phyloP scores from a whole-genome alignment of 2,797 vertebrate species.

The Loris lydekkerianus region DNA sequence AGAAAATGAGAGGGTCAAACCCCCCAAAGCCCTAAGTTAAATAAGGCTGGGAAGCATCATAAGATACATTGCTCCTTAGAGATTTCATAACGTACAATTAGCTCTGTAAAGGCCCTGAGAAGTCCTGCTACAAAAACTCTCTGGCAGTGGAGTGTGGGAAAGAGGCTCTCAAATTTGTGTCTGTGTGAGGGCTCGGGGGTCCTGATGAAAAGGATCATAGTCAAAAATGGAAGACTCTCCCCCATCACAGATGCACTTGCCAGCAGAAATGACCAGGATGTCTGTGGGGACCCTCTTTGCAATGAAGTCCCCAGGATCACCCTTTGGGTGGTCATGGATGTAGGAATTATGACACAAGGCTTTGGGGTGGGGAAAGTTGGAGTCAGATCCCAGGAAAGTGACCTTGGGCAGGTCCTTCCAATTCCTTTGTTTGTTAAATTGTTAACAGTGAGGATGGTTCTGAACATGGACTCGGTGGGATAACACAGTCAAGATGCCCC shows the following conservation, averaged over 20 bases:
- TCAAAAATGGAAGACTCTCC: neutral
- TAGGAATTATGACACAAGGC: neutral
- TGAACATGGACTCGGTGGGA: neutral
- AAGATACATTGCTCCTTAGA: accelerated
- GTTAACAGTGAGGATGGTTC: neutral
- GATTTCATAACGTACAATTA: accelerated
- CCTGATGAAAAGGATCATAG: neutral
- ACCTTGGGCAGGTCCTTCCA: neutral
- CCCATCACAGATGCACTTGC: neutral
- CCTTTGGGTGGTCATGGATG: neutral
- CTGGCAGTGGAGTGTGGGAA: accelerated
- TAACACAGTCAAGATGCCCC: accelerated
- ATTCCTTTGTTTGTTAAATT: neutral
- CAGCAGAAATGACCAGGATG: neutral
- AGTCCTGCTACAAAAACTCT: neutral
- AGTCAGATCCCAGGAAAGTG: neutral
- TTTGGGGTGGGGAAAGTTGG: neutral
- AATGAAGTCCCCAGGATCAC: neutral
- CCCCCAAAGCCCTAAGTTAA: neutral
- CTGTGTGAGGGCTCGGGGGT: accelerated
- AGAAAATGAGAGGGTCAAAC: neutral
- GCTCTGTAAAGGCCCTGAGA: constrained; percentile 15
- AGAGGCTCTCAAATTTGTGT: neutral
- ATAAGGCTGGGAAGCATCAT: neutral
- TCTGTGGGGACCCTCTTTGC: neutral